A percentile compares a stretch with the other conserved stretches of the same genome.
These are phyloP conservation scores for Myotis planiceps DNA, from an alignment of 2,797 vertebrate genomes.

Conservation along the genomic window DNA sequence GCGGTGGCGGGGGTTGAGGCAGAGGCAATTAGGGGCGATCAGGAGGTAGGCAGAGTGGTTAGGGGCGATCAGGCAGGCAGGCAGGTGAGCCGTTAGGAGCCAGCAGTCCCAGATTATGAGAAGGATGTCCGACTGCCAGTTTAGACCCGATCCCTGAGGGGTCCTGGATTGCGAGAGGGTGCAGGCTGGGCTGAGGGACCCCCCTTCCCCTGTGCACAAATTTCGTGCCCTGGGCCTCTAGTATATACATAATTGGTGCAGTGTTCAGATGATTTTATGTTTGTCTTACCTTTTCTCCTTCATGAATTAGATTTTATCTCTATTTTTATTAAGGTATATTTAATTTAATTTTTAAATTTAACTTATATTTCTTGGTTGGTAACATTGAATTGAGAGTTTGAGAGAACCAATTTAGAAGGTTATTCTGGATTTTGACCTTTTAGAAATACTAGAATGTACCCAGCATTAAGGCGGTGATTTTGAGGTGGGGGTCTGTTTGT, in stretches of 20 bases:
- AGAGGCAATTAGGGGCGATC: too few relatives aligned
- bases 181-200: too few relatives aligned
- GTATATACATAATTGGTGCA: background rate
- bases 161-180: too few relatives aligned
- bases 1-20: too few relatives aligned
- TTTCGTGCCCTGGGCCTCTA: too few relatives aligned
- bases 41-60: too few relatives aligned
- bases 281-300: background rate
- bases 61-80: too few relatives aligned
- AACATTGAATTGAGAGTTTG: background rate
- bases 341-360: slow-evolving; percentile 30
- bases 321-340: background rate
- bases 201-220: too few relatives aligned
- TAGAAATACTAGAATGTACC: background rate
- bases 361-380: background rate
- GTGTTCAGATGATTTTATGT: background rate
- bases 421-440: background rate
- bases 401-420: background rate
- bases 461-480: background rate
- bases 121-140: too few relatives aligned
- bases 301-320: background rate
- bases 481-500: background rate
- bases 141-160: too few relatives aligned
- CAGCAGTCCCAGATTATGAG: too few relatives aligned
- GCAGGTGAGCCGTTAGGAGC: too few relatives aligned